Percentiles rank a stretch among this genome's conserved stretches.
Conservation (phyloP, 2,113 vertebrate genomes). For the Malurus melanocephalus region DNA sequence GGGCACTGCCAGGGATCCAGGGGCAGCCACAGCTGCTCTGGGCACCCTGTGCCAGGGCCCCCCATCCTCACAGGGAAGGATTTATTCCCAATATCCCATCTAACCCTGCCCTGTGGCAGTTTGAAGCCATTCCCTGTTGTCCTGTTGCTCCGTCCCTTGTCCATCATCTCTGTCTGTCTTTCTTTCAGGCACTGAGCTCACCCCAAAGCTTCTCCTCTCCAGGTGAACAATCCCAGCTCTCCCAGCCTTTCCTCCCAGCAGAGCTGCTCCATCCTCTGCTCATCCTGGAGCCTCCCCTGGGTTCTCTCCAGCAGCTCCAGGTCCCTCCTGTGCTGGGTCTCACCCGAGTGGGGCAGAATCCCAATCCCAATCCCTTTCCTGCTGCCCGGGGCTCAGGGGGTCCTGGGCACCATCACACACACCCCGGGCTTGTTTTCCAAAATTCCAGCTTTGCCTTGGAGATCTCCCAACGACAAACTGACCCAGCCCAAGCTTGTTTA, state of each 20-base stretch:
- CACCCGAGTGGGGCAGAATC: background rate
- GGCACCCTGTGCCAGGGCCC: background rate
- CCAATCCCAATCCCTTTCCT: background rate
- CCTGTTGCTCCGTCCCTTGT: rapidly evolving
- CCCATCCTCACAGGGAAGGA: rapidly evolving
- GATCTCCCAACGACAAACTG: background rate
- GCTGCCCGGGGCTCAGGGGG: rapidly evolving
- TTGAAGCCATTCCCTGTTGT: rapidly evolving
- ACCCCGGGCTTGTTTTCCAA: rapidly evolving
- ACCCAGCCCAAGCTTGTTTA: background rate
- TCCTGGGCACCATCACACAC: background rate
- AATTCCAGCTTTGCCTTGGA: background rate
- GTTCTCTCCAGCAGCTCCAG: background rate
- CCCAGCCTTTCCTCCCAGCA: background rate
- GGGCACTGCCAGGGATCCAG: background rate
- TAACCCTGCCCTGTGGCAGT: rapidly evolving
- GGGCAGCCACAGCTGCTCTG: background rate
- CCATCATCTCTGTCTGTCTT: rapidly evolving
- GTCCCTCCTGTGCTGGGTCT: rapidly evolving
- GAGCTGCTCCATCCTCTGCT: background rate
- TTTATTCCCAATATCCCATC: rapidly evolving
- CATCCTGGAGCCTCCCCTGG: background rate
- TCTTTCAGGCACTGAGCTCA: rapidly evolving
- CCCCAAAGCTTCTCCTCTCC: background rate
- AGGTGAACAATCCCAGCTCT: background rate